These are phyloP conservation scores for Sebastes diploproa DNA, from an alignment of 2,797 vertebrate species.

Conservation along the genomic window DNA sequence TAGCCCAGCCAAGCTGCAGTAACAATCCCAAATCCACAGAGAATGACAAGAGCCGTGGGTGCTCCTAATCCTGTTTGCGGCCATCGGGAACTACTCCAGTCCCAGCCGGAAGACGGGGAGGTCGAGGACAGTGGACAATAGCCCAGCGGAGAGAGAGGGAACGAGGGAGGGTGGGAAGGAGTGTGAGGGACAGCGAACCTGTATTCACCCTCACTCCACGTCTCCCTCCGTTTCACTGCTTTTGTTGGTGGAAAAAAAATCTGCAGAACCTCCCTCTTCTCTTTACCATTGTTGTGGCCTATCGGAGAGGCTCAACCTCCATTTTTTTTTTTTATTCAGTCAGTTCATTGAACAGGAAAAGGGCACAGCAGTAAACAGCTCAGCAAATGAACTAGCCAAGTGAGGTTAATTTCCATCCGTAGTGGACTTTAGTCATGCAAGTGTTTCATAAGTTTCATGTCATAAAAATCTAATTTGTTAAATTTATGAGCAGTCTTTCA, in stretches of 20 bases:
- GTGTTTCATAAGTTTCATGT: slow-evolving; percentile 35
- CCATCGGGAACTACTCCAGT: slow-evolving; percentile 73
- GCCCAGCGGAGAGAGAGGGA: slow-evolving; percentile 58
- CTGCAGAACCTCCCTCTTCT: slow-evolving; percentile 34
- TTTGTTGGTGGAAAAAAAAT: slow-evolving; percentile 51
- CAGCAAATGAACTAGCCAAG: background rate
- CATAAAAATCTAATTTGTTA: slow-evolving; percentile 18
- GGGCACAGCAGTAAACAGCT: slow-evolving; percentile 17
- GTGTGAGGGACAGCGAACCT: slow-evolving; percentile 50
- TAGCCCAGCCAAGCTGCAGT: slow-evolving; percentile 78
- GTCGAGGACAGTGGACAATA: slow-evolving; percentile 68
- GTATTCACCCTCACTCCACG: slow-evolving; percentile 68
- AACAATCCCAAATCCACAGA: slow-evolving; percentile 79
- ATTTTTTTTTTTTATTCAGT: slow-evolving; percentile 37
- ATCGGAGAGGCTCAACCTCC: slow-evolving; percentile 25
- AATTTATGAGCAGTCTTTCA: background rate
- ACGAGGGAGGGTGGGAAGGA: slow-evolving; percentile 55
- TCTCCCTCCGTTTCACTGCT: slow-evolving; percentile 58
- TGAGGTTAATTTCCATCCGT: background rate
- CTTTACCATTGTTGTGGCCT: slow-evolving; percentile 32
- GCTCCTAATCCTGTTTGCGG: slow-evolving; percentile 85
- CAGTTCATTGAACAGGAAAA: slow-evolving; percentile 42
- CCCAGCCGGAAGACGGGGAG: slow-evolving; percentile 74
- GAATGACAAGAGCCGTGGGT: slow-evolving; percentile 77
- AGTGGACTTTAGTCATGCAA: slow-evolving; percentile 1